A percentile compares a stretch with the other conserved stretches of the same genome.
Conservation (phyloP, 2,888 invertebrate species). For the Eucera pruinosa region DNA sequence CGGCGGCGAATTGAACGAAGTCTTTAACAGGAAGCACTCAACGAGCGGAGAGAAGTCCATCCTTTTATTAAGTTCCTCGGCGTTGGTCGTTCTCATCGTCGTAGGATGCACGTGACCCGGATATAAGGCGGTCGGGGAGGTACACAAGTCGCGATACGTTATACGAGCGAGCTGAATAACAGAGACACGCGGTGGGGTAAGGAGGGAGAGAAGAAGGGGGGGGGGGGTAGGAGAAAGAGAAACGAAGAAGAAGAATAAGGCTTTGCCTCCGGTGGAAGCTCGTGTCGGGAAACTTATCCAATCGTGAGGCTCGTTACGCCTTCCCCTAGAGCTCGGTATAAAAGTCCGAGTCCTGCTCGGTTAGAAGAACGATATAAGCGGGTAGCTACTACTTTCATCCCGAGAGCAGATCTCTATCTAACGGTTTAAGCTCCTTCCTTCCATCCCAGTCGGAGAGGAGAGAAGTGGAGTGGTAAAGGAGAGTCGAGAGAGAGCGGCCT, state of each 20-base stretch:
- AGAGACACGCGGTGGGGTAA: slow-evolving; percentile 15
- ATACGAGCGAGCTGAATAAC: slow-evolving; percentile 55
- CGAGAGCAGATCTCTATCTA: slow-evolving; percentile 84
- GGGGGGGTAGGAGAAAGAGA: neutral
- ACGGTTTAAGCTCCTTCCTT: slow-evolving; percentile 83
- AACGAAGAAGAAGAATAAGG: slow-evolving; percentile 45
- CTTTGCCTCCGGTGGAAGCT: slow-evolving; percentile 66
- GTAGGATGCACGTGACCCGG: slow-evolving; percentile 63
- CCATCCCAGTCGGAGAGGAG: slow-evolving; percentile 60
- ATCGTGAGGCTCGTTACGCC: slow-evolving; percentile 83
- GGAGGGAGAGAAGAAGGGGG: neutral
- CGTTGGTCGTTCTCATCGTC: slow-evolving; percentile 50
- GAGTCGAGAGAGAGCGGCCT: slow-evolving; percentile 12
- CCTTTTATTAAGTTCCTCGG: slow-evolving; percentile 55
- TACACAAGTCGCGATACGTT: slow-evolving; percentile 59
- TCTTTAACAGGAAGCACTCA: slow-evolving; percentile 31
- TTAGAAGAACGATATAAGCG: slow-evolving; percentile 78
- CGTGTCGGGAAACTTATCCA: slow-evolving; percentile 82
- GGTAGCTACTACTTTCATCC: slow-evolving; percentile 82
- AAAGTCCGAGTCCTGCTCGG: slow-evolving; percentile 79
- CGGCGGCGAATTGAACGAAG: slow-evolving; percentile 33
- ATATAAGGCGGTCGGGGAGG: slow-evolving; percentile 52
- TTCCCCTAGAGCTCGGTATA: slow-evolving; percentile 73
- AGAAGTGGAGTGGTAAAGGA: slow-evolving; percentile 57
- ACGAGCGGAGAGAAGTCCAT: slow-evolving; percentile 7